Evolutionary conservation across 2,797 vertebrate genomes (phyloP).

Genomic region (Pogonophryne albipinna): DNA sequence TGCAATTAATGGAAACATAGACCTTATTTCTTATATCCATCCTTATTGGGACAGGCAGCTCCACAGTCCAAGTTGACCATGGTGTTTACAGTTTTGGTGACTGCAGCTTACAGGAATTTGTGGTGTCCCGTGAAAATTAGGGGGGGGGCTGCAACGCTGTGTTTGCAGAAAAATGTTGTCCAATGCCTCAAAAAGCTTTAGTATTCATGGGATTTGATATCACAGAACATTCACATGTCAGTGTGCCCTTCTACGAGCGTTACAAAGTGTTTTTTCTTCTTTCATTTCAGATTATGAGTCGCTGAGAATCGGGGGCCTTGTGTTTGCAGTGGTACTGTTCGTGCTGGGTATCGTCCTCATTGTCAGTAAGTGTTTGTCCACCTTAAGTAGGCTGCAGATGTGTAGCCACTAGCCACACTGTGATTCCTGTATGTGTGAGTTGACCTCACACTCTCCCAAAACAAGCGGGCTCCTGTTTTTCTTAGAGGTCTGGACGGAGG

Average conservation of each 20-base stretch:
- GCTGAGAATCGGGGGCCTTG: slow-evolving; percentile 90
- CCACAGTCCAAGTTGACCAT: not conserved
- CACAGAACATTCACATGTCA: not conserved
- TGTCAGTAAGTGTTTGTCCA: slow-evolving; percentile 85
- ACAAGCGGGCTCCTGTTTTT: slow-evolving; percentile 45
- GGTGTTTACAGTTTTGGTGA: slow-evolving; percentile 29
- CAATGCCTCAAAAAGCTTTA: not conserved
- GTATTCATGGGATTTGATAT: not conserved
- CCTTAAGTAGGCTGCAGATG: not conserved
- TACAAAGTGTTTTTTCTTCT: not conserved
- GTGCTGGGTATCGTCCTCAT: slow-evolving; percentile 90
- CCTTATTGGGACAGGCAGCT: not conserved
- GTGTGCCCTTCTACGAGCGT: not conserved
- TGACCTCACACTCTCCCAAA: slow-evolving; percentile 22
- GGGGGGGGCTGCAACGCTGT: slow-evolving; percentile 10
- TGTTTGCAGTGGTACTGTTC: slow-evolving; percentile 90
- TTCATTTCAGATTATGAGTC: slow-evolving; percentile 88
- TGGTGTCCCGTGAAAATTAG: slow-evolving; percentile 16
- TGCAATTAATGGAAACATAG: not conserved
- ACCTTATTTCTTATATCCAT: not conserved
- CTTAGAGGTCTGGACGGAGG: slow-evolving; percentile 21
- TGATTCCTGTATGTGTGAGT: slow-evolving; percentile 23
- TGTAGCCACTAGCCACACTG: slow-evolving; percentile 7
- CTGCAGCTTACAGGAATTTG: slow-evolving; percentile 36
- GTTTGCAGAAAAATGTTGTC: slow-evolving; percentile 16